phyloP scores from a whole-genome alignment of 1,140 invertebrate genomes.

The Eumeta japonica region DNA sequence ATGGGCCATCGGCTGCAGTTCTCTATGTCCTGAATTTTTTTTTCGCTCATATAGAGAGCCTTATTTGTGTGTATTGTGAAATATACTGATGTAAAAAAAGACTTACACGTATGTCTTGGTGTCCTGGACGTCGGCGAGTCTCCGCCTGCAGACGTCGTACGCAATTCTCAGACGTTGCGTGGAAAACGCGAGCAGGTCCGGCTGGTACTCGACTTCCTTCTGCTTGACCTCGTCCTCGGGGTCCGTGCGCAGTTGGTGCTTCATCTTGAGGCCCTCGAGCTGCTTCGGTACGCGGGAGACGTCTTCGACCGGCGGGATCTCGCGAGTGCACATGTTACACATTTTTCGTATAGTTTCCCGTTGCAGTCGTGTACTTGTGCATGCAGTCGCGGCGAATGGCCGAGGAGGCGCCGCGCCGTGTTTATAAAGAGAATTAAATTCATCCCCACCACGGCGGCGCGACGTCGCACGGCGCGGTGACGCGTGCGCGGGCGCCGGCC shows the following conservation, averaged over 20 bases:
- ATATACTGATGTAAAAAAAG: constrained; percentile 12
- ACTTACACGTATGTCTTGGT: constrained; percentile 49
- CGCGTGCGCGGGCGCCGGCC: constrained; percentile 7
- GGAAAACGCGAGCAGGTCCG: constrained; percentile 42
- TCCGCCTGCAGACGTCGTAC: constrained; percentile 34
- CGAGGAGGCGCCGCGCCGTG: constrained; percentile 17
- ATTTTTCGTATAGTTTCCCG: constrained; percentile 19
- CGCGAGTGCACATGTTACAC: constrained; percentile 48
- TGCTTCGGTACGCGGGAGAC: constrained; percentile 11
- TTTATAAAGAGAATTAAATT: constrained; percentile 34
- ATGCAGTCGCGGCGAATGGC: no score
- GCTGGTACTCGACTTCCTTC: constrained; percentile 45
- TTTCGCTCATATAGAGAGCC: no score
- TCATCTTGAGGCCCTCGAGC: constrained; percentile 38
- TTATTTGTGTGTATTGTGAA: no score
- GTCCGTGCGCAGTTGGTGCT: constrained; percentile 42
- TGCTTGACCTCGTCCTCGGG: constrained; percentile 32
- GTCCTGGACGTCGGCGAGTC: constrained; percentile 29
- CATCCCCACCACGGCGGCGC: constrained; percentile 13
- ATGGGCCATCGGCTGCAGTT: no score
- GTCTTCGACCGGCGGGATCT: constrained; percentile 16
- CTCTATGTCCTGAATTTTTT: no score
- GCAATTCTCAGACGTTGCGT: constrained; percentile 40
- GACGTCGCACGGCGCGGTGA: constrained; percentile 3
- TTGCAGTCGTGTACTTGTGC: background rate